Evolutionary conservation across 37 sponge, comb jelly and placozoan species (phyloP), one percentile per base, ranked within the genome.

Genomic region (Bolinopsis microptera): DNA sequence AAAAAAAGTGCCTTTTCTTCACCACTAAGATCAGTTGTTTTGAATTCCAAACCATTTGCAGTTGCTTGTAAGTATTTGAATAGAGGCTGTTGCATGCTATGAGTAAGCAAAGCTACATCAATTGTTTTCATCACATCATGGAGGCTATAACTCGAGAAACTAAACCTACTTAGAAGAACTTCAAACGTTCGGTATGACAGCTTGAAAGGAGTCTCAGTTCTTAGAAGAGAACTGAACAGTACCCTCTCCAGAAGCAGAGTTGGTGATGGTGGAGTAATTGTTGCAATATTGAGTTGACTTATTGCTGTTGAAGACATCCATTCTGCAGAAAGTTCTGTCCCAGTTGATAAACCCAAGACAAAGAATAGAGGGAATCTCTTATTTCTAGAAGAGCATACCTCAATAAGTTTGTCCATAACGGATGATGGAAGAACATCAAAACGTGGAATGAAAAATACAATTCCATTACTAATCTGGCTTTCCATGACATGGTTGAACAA

Each of bases 81-180:
- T 28, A 86, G 35, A 24, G 90, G 90, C 30, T 86, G 90, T 2
- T 39, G 61, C 26, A 86, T 28, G 26, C 90, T 36, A 26, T 86
- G 90, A 40, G 34, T 23, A 3, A 86, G 90, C 25, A 86, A 27
- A 27, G 90, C 90, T 24, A 86, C 90, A 0, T 41, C 24, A 27
- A 86, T 34, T 28, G 90, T 86, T 34, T 86, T 86, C 40, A 86
- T 13, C 30, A 86, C 90, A 86, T 86, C 90, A 39, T 86, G 41
- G 2, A 86, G 61, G 48, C 90, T 86, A 26, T 86, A 86, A 27
- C 61, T 86, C 3, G 61, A 39, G 18, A 86, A 41, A 86, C 90
- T 86, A 24, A 86, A 86, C 48, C 90, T 86, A 41, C 90, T 86
- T 8, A 86, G 35, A 23, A 86, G 48, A 39, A 86, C 48, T 86